Base-by-base conservation (phyloP, 2,888 invertebrate genomes). In the Drosophila fungiperda region DNA sequence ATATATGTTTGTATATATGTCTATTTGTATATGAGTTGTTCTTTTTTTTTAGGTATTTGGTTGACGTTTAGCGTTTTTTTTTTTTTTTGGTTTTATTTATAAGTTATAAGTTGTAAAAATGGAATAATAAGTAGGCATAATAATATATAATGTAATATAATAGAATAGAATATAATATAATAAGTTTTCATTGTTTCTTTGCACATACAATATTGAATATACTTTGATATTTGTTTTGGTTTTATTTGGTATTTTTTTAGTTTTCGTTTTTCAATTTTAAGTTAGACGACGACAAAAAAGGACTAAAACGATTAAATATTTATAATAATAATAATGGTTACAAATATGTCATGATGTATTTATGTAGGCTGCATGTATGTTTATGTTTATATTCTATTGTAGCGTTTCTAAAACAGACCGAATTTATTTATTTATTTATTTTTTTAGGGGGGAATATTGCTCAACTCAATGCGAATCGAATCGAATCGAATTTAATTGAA, bases 41-140 rank as follows among this genome's bases (percentile, higher is more conserved):
- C 71, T 61, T 68, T 68, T 60, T 69, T 36, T 45, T 80, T 77
- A 63, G 17, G 23, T 45, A 45, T 50, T 78, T 64, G 49, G 62
- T 57, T 67, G 65, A 55, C 68, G 60, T 78, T 77, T 72, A 70
- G 73, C 60, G 45, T 17, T 36, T 36, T 15, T 17, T 36, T 36
- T 52, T 71, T 74, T 78, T 67, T 70, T 62, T 59, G 70, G 65
- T 76, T 78, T 78, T 76, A 79, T 80, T 78, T 57, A 68, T 86
- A 86, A 89, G 87, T 86, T 86, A 75, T 89, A 89, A 90, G 45
- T 85, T 87, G 87, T 89, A 88, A 85, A 84, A 90, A 90, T 88
- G 85, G 89, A 88, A 87, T 87, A 87, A 87, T 85, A 85, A 85
- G 78, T 85, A 85, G 85, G 85, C 88, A 83, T 85, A 85, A 85